Conservation (phyloP, 1,140 invertebrate genomes). For the Trinorchestia longiramus region DNA sequence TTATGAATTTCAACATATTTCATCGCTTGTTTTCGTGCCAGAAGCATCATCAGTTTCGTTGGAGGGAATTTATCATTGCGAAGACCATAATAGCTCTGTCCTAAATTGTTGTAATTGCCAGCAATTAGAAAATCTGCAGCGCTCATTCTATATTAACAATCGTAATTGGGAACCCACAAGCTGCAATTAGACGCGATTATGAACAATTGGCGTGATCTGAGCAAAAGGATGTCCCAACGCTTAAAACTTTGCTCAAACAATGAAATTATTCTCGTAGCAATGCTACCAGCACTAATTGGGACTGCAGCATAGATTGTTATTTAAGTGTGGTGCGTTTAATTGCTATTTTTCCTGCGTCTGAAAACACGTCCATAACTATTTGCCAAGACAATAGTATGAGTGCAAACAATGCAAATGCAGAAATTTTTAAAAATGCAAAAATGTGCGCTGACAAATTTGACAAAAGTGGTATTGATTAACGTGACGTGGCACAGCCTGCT, state of each 20-base stretch:
- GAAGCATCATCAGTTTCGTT: neutral
- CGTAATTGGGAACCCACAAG: neutral
- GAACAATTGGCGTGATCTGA: neutral
- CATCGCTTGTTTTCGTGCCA: neutral
- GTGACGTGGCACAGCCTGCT: too few relatives aligned
- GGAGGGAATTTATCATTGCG: neutral
- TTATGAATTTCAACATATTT: neutral
- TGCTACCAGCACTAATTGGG: neutral
- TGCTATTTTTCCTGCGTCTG: neutral
- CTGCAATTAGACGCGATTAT: neutral
- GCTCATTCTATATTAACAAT: neutral
- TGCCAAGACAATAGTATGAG: neutral
- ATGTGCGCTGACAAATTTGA: too few relatives aligned
- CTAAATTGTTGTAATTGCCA: neutral
- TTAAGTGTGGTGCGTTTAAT: neutral
- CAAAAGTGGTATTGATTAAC: too few relatives aligned
- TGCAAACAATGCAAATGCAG: neutral
- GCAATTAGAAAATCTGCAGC: neutral
- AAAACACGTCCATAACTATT: neutral
- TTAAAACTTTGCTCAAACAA: neutral
- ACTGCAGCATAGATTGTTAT: neutral
- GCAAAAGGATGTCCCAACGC: neutral
- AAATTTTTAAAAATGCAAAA: too few relatives aligned
- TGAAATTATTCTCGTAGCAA: neutral
- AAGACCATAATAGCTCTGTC: neutral